phyloP scores from a whole-genome alignment of 2,888 invertebrate species.

The Hyles lineata region DNA sequence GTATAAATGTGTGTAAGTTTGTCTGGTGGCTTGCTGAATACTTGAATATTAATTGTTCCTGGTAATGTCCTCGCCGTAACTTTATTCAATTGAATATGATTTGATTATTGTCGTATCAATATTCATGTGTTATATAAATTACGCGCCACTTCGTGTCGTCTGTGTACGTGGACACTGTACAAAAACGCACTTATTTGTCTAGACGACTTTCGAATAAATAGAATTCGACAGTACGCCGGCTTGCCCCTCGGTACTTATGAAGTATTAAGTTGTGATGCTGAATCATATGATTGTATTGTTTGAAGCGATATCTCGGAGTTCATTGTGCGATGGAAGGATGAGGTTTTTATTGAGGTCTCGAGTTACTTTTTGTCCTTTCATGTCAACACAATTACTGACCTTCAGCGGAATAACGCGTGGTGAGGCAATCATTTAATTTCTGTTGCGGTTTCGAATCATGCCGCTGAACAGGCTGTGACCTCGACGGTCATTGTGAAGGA shows the following conservation, averaged over 20 bases:
- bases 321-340: constrained; percentile 25
- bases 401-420: constrained; percentile 34
- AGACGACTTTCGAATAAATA: constrained; percentile 57
- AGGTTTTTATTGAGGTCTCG: constrained; percentile 25
- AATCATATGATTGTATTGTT: constrained; percentile 38
- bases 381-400: constrained; percentile 26
- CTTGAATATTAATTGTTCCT: constrained; percentile 71
- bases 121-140: constrained; percentile 29
- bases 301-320: constrained; percentile 29
- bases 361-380: constrained; percentile 29
- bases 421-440: constrained; percentile 21
- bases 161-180: constrained; percentile 32
- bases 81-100: constrained; percentile 35
- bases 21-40: constrained; percentile 64
- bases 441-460: constrained; percentile 18
- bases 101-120: constrained; percentile 29
- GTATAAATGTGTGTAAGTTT: constrained; percentile 66
- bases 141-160: constrained; percentile 27
- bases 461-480: not conserved
- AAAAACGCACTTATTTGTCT: constrained; percentile 47
- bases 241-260: constrained; percentile 41
- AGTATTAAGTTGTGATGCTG: constrained; percentile 32
- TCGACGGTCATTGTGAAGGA: not conserved
- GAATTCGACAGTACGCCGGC: constrained; percentile 52
- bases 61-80: constrained; percentile 43